phyloP scores from a whole-genome alignment of 2,888 invertebrate species.

The Cinara cedri region DNA sequence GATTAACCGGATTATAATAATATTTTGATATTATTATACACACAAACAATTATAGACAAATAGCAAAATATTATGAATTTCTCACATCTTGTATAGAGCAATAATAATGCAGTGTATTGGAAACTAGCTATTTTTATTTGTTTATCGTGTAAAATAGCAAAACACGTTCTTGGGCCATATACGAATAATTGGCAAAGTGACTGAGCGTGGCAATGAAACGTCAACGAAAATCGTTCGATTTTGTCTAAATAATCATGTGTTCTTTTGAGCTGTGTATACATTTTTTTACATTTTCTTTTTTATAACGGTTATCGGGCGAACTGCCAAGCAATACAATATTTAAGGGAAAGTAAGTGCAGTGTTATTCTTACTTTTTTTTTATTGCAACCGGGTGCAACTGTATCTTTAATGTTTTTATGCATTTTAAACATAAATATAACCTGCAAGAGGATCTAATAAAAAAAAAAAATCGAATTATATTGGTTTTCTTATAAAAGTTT shows the following conservation, averaged over 20 bases:
- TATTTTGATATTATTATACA: too few species aligned
- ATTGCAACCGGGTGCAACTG: background rate
- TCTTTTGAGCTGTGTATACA: background rate
- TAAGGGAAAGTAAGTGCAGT: background rate
- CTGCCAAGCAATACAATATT: background rate
- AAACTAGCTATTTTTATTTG: constrained; percentile 25
- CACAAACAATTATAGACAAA: too few species aligned
- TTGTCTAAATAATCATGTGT: background rate
- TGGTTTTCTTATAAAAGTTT: background rate
- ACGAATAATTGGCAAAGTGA: constrained; percentile 34
- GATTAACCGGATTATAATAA: too few species aligned
- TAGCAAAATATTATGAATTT: too few species aligned
- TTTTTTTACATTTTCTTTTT: constrained; percentile 7
- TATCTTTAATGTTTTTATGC: too few species aligned
- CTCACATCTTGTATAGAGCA: too few species aligned
- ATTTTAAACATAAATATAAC: too few species aligned
- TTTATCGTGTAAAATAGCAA: background rate
- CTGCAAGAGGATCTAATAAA: too few species aligned
- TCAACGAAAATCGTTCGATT: constrained; percentile 14
- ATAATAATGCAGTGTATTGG: too few species aligned
- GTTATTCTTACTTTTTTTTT: background rate
- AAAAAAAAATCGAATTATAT: background rate
- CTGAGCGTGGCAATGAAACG: constrained; percentile 25
- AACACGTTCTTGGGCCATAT: background rate
- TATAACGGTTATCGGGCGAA: background rate